Evolutionary conservation across 2,888 invertebrate genomes (phyloP).

Genomic region (Nephrotoma flavescens): DNA sequence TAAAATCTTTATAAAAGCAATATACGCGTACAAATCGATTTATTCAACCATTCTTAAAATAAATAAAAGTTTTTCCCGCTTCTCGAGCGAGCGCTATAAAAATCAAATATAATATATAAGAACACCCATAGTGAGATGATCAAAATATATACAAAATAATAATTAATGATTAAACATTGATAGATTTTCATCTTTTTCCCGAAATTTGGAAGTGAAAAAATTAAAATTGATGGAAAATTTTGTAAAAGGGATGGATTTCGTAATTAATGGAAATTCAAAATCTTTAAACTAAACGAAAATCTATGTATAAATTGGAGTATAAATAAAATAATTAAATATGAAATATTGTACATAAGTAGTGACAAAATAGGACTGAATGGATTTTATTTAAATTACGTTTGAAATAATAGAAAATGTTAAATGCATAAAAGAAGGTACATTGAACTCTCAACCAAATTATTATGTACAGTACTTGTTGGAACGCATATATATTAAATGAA

Average conservation of each 20-base stretch:
- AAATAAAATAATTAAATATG: too few relatives aligned
- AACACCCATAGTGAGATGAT: neutral
- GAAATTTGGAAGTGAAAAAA: neutral
- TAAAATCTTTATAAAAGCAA: neutral
- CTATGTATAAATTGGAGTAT: neutral
- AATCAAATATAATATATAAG: neutral
- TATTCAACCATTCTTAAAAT: neutral
- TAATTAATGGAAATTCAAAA: neutral
- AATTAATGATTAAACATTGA: neutral
- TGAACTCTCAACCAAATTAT: too few relatives aligned
- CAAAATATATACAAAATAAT: neutral
- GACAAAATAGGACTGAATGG: too few relatives aligned
- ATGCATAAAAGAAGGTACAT: too few relatives aligned
- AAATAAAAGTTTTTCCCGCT: neutral
- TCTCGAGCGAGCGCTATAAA: neutral
- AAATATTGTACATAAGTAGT: too few relatives aligned
- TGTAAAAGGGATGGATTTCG: neutral
- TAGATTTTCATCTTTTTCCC: neutral
- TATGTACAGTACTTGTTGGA: too few relatives aligned
- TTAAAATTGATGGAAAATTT: neutral
- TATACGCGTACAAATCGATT: neutral
- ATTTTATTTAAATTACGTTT: too few relatives aligned
- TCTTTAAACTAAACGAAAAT: neutral
- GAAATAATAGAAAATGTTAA: too few relatives aligned
- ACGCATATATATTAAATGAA: too few relatives aligned